Conservation (phyloP, 2,113 vertebrate species). For the Cromileptes altivelis region DNA sequence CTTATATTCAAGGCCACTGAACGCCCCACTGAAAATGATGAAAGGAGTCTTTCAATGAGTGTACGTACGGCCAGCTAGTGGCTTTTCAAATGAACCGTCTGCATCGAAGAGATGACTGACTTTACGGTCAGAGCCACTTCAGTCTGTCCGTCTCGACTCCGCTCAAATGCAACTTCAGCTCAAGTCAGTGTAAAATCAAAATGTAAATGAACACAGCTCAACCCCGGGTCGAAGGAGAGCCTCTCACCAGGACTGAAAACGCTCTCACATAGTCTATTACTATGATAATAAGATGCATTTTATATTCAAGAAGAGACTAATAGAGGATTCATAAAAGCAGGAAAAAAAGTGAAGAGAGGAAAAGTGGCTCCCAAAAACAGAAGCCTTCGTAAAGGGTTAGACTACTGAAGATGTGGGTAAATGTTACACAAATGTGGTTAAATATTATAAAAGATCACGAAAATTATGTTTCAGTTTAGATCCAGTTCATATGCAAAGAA, state of each 20-base stretch:
- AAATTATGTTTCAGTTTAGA: neutral
- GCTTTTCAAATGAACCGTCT: slow-evolving; percentile 48
- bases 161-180: slow-evolving; percentile 50
- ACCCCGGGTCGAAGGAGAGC: slow-evolving; percentile 34
- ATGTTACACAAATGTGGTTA: neutral
- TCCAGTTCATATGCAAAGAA: neutral
- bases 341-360: slow-evolving; percentile 15
- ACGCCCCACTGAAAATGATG: slow-evolving; percentile 45
- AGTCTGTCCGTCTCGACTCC: slow-evolving; percentile 42
- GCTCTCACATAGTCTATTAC: slow-evolving; percentile 47
- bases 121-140: slow-evolving; percentile 49
- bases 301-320: slow-evolving; percentile 38
- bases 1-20: slow-evolving; percentile 50
- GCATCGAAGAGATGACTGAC: slow-evolving; percentile 54
- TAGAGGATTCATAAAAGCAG: slow-evolving; percentile 23
- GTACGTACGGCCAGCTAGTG: neutral
- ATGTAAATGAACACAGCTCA: slow-evolving; percentile 68
- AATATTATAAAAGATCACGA: neutral
- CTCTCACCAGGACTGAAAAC: slow-evolving; percentile 39
- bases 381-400: neutral
- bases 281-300: slow-evolving; percentile 64
- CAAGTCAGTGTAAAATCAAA: slow-evolving; percentile 63
- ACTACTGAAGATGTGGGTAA: neutral
- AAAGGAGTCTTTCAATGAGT: slow-evolving; percentile 53
- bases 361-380: neutral